Base-by-base conservation (phyloP, 2,797 vertebrate genomes). In the Melanogrammus aeglefinus region DNA sequence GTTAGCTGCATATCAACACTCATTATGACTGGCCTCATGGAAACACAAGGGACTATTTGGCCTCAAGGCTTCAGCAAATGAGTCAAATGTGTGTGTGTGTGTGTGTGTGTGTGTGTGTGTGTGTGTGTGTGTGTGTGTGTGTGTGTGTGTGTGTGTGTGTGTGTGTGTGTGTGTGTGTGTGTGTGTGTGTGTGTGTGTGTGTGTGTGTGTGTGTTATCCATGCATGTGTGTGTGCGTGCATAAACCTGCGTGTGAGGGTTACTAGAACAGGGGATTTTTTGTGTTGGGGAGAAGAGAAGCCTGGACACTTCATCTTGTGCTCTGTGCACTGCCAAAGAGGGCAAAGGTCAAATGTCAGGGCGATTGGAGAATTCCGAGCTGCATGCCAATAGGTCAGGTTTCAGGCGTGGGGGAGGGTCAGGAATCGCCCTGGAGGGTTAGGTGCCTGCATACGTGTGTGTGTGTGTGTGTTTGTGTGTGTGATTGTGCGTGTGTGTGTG, bases 271-370 rank as follows among this genome's bases (percentile, higher is more conserved):
- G 93, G 93, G 92, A 93, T 94, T 94, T 95, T 93, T 94, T 95
- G 94, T 95, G 92, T 89, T 85, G 79, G 88, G 87, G 88, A 90
- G 94, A 90, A 94, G 92, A 94, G 94, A 93, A 87, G 92, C 92
- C 92, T 78, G 93, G 94, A 93, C 94, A 94, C 94, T 95, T 95
- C 94, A 95, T 95, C 94, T 95, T 95, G 93, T 94, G 93, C 93
- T 94, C 92, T 94, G 92, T 93, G 93, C 87, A 86, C 93, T 94
- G 94, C 94, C 94, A 95, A 91, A 95, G 94, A 95, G 94, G 94
- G 81, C 95, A 95, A 81, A 93, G 94, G 95, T 95, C 94, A 95
- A 94, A 94, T 94, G 94, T 95, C 94, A 94, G 95, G 95, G 95
- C 94, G 92, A 94, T 93, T 92, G 93, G 94, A 94, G 95, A 95